Evolutionary conservation across 2,113 vertebrate genomes (phyloP).

Genomic region (Diglossa brunneiventris): DNA sequence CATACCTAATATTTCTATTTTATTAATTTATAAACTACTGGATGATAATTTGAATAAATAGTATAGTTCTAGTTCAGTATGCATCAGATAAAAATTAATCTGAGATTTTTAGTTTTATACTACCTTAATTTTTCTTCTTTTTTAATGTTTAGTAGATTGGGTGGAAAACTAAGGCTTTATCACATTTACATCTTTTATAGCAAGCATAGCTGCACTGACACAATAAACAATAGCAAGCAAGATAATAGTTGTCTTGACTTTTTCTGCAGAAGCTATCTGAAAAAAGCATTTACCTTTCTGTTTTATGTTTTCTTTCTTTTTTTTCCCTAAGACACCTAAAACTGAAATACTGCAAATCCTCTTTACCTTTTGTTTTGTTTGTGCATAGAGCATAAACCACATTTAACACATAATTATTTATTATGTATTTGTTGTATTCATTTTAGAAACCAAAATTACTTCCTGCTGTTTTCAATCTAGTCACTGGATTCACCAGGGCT

Average conservation of each 20-base stretch:
- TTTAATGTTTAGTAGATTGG: not conserved
- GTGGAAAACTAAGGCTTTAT: not conserved
- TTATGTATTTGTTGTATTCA: not conserved
- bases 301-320: not conserved
- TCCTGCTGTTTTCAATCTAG: not conserved
- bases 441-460: not conserved
- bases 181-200: not conserved
- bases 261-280: not conserved
- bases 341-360: not conserved
- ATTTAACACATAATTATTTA: not conserved
- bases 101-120: not conserved
- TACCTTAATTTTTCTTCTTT: not conserved
- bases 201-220: not conserved
- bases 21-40: not conserved
- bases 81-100: not conserved
- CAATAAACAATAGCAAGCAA: not conserved
- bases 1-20: not conserved
- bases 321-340: not conserved
- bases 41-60: not conserved
- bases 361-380: not conserved
- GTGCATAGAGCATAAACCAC: not conserved
- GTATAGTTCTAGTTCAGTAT: not conserved
- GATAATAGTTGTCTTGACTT: not conserved
- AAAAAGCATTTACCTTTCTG: not conserved
- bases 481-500: not conserved